phyloP scores from a whole-genome alignment of 2,888 invertebrate genomes.

The Pachymerium ferrugineum region DNA sequence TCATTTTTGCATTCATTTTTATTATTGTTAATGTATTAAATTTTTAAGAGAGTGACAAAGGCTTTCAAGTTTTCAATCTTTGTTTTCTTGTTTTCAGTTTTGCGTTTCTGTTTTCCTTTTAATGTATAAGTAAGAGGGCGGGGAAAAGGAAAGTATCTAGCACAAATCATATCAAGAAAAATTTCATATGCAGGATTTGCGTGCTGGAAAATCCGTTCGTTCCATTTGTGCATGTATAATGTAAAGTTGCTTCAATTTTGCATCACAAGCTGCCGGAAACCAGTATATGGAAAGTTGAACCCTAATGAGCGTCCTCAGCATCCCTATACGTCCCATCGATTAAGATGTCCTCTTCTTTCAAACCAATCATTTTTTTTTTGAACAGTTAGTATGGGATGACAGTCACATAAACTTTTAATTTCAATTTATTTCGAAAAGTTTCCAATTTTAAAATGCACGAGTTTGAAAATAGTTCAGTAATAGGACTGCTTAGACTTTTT shows the following conservation, averaged over 20 bases:
- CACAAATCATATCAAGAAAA: slow-evolving; percentile 29
- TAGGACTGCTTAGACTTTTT: too few relatives aligned
- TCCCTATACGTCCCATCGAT: slow-evolving; percentile 20
- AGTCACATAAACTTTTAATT: background rate
- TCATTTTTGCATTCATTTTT: too few relatives aligned
- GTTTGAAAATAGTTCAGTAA: too few relatives aligned
- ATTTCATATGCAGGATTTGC: slow-evolving; percentile 22
- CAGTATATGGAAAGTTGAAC: slow-evolving; percentile 16
- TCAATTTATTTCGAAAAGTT: background rate
- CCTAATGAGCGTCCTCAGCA: slow-evolving; percentile 18
- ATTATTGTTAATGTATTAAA: too few relatives aligned
- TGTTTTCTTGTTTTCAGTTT: background rate
- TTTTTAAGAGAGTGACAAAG: too few relatives aligned
- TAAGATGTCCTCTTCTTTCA: background rate
- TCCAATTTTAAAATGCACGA: background rate
- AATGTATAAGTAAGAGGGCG: slow-evolving; percentile 19
- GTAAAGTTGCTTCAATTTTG: slow-evolving; percentile 30
- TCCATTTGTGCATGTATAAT: slow-evolving; percentile 32
- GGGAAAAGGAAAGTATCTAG: slow-evolving; percentile 24
- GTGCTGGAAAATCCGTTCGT: slow-evolving; percentile 29
- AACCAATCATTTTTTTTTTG: too few relatives aligned
- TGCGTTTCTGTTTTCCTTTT: slow-evolving; percentile 23
- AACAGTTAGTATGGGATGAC: too few relatives aligned
- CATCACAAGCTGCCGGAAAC: slow-evolving; percentile 31
- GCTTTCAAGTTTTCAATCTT: background rate